A percentile compares a stretch with the other conserved stretches of the same genome.
Conservation (phyloP, 2,888 invertebrate species). For the Metellina segmentata region DNA sequence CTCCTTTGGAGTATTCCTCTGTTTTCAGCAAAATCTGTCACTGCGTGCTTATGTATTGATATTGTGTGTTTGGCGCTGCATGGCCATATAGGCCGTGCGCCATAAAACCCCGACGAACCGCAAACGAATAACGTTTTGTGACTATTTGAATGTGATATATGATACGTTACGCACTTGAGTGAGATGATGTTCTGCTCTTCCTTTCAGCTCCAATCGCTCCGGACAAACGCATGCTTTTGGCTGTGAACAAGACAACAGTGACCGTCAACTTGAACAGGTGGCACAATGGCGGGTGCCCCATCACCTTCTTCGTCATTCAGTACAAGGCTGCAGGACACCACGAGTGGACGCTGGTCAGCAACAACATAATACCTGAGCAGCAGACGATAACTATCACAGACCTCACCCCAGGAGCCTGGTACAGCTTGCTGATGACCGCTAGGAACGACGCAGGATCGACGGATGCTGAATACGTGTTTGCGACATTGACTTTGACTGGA, state of each 20-base stretch:
- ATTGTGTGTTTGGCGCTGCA: too few species aligned
- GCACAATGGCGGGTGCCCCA: slow-evolving; percentile 97
- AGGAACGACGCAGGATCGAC: slow-evolving; percentile 96
- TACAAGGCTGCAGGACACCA: slow-evolving; percentile 82
- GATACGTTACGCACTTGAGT: background rate
- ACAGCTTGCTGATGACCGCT: slow-evolving; percentile 91
- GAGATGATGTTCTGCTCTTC: slow-evolving; percentile 10
- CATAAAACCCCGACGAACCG: too few species aligned
- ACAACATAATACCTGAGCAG: slow-evolving; percentile 89
- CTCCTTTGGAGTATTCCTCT: too few species aligned
- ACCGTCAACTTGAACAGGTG: slow-evolving; percentile 95
- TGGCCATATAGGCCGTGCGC: too few species aligned
- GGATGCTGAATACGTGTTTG: slow-evolving; percentile 96
- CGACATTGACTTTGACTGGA: slow-evolving; percentile 95
- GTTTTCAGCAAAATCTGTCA: too few species aligned
- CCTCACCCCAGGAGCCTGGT: slow-evolving; percentile 96
- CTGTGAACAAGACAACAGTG: slow-evolving; percentile 94
- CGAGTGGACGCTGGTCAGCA: slow-evolving; percentile 97
- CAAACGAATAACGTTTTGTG: too few species aligned
- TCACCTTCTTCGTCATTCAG: slow-evolving; percentile 96
- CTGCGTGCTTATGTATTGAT: too few species aligned
- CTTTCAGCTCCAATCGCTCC: slow-evolving; percentile 91
- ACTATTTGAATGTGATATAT: too few species aligned
- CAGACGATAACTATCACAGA: slow-evolving; percentile 82
- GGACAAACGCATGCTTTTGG: slow-evolving; percentile 93